Conservation (phyloP, 2,888 invertebrate genomes). For the Autographa pulchrina region DNA sequence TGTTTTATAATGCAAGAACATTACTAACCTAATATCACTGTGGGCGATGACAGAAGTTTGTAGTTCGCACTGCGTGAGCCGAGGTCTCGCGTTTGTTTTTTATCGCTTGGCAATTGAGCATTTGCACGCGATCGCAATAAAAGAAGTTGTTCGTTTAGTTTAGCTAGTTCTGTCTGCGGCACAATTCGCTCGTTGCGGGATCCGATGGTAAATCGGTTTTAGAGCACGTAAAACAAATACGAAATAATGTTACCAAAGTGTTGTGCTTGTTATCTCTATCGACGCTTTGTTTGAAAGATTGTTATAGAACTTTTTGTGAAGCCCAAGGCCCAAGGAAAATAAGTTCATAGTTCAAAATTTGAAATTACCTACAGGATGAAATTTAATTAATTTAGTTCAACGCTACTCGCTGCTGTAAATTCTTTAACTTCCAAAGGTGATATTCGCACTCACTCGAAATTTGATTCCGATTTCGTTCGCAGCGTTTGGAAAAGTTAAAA, state of each 20-base stretch:
- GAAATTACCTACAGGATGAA: slow-evolving; percentile 25
- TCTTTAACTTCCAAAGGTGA: slow-evolving; percentile 44
- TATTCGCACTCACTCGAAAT: slow-evolving; percentile 42
- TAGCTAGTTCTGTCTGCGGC: slow-evolving; percentile 37
- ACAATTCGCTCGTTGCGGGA: slow-evolving; percentile 26
- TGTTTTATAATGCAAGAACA: slow-evolving; percentile 34
- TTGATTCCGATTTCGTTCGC: slow-evolving; percentile 39
- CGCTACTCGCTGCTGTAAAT: slow-evolving; percentile 42
- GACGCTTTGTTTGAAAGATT: slow-evolving; percentile 2
- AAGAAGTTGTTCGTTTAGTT: slow-evolving; percentile 56
- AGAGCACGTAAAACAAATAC: slow-evolving; percentile 37
- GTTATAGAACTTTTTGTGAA: slow-evolving; percentile 5
- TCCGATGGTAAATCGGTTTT: slow-evolving; percentile 39
- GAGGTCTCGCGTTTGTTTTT: slow-evolving; percentile 49
- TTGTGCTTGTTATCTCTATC: slow-evolving; percentile 4
- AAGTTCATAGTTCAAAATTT: slow-evolving; percentile 37
- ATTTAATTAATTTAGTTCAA: slow-evolving; percentile 53
- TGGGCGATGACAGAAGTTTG: slow-evolving; percentile 34
- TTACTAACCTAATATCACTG: slow-evolving; percentile 30
- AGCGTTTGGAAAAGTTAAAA: slow-evolving; percentile 46
- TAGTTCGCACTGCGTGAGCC: slow-evolving; percentile 38
- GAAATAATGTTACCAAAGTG: slow-evolving; percentile 22
- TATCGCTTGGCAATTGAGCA: slow-evolving; percentile 49
- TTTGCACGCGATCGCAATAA: slow-evolving; percentile 59
- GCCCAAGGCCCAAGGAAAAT: slow-evolving; percentile 38